Percentiles rank a stretch among this genome's conserved stretches.
These are phyloP conservation scores for Eupleurogrammus muticus DNA, from an alignment of 2,797 vertebrate species.

Conservation along the genomic window DNA sequence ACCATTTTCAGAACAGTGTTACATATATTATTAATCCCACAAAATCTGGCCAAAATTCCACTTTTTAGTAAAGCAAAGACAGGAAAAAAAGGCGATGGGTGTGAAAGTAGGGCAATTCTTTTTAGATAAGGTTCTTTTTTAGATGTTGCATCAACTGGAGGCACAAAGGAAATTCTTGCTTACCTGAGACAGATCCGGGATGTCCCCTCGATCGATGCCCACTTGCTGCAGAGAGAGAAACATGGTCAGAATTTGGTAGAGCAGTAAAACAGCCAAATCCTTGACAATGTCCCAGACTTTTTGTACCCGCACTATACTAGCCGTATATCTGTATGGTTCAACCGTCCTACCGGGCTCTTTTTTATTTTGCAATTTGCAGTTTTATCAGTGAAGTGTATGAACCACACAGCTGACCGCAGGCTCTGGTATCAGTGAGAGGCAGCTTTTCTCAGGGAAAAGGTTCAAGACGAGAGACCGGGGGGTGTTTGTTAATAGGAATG, in stretches of 20 bases:
- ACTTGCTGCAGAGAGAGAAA: constrained; percentile 90
- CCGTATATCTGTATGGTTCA: neutral
- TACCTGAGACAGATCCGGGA: constrained; percentile 97
- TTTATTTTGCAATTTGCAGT: too few relatives aligned
- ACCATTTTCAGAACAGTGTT: neutral
- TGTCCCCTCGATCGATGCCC: constrained; percentile 96
- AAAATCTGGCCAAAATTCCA: constrained; percentile 23
- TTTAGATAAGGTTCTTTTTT: neutral
- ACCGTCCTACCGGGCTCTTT: too few relatives aligned
- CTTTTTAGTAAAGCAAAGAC: constrained; percentile 34
- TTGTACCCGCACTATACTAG: neutral
- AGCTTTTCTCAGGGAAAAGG: too few relatives aligned
- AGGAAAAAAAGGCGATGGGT: constrained; percentile 13
- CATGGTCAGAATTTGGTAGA: neutral
- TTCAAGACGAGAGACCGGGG: too few relatives aligned
- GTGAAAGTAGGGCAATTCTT: neutral
- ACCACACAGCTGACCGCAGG: too few relatives aligned
- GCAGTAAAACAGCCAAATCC: neutral
- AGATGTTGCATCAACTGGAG: neutral
- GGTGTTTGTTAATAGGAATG: too few relatives aligned
- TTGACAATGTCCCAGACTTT: accelerated
- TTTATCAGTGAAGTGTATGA: too few relatives aligned
- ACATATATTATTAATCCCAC: neutral
- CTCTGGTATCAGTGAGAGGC: too few relatives aligned
- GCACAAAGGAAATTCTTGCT: constrained; percentile 25